Evolutionary conservation across 1,140 invertebrate species (phyloP), one percentile per base, ranked within the genome.

Genomic region (Zelostemma sp.): DNA sequence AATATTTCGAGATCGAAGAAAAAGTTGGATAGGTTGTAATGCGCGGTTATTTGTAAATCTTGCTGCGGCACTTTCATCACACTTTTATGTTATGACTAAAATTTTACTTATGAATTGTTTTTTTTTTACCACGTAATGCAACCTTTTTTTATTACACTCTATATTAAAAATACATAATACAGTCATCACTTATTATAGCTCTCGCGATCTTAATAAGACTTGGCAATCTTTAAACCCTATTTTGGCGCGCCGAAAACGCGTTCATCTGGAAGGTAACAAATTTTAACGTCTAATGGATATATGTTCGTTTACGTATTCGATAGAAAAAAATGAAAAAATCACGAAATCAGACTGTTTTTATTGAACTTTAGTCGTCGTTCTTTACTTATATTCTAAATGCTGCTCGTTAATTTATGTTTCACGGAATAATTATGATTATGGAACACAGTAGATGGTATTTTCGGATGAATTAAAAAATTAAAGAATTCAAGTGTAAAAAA

Each of bases 1-100:
- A 28, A 28, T 28, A 28, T 28, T 28, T 43, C 14, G 41, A 48
- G 58, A 51, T 62, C 56, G 40, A 31, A 65, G 57, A 65, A 60
- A 57, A 55, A 50, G 48, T 11, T n/a, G 12, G 12, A 38, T 38
- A 2, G 47, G 53, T 65, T 28, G 8, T 28, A 28, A 28, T 28
- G 68, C 25, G 8, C 25, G 25, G 25, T 3, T 8, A 79, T 76
- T 76, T 77, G 75, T 73, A 80, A 78, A 78, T 76, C 72, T 77
- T 73, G 70, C 67, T 40, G 47, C 51, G 65, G 55, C 72, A 74
- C 78, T 70, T 61, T 66, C 63, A 74, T 79, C 69, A 74, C 74
- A 77, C 74, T 57, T 45, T 70, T 35, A 54, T 62, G 63, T 77
- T 75, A 77, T 65, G 73, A 78, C 74, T 79, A 78, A 78, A 66